Evolutionary conservation across 1,140 invertebrate species (phyloP).

Genomic region (Chlorops oryzae): DNA sequence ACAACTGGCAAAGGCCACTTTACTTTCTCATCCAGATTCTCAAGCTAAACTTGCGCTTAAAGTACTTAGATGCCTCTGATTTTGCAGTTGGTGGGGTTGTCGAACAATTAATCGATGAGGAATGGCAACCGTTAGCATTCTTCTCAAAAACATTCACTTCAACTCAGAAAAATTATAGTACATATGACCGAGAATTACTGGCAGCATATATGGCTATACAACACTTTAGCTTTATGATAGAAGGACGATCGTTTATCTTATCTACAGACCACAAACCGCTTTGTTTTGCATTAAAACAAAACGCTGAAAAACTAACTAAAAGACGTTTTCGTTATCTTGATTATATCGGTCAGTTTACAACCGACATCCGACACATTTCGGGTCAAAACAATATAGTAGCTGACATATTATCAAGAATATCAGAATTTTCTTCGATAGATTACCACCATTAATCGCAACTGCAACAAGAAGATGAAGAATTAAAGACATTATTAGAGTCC

Average conservation of each 20-base stretch:
- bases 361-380: too few species aligned
- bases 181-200: conserved; percentile 40
- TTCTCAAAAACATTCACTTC: conserved; percentile 37
- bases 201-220: conserved; percentile 27
- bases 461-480: too few species aligned
- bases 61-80: conserved; percentile 36
- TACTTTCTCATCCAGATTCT: conserved; percentile 21
- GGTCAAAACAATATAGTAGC: too few species aligned
- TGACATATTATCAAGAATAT: too few species aligned
- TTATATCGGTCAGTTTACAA: too few species aligned
- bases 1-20: conserved; percentile 25
- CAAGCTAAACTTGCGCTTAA: conserved; percentile 17
- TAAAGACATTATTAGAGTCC: too few species aligned
- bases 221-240: conserved; percentile 20
- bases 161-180: conserved; percentile 32
- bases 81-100: conserved; percentile 27
- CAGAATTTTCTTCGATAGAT: too few species aligned
- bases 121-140: conserved; percentile 41
- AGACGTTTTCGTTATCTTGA: too few species aligned
- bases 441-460: too few species aligned
- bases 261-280: conserved; percentile 24
- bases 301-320: too few species aligned
- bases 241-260: conserved; percentile 24
- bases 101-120: conserved; percentile 23
- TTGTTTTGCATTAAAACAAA: conserved; percentile 17